Percentiles rank a stretch among this genome's conserved stretches.
phyloP scores from a whole-genome alignment of 2,888 invertebrate genomes.

The Muschampia plurimacula region DNA sequence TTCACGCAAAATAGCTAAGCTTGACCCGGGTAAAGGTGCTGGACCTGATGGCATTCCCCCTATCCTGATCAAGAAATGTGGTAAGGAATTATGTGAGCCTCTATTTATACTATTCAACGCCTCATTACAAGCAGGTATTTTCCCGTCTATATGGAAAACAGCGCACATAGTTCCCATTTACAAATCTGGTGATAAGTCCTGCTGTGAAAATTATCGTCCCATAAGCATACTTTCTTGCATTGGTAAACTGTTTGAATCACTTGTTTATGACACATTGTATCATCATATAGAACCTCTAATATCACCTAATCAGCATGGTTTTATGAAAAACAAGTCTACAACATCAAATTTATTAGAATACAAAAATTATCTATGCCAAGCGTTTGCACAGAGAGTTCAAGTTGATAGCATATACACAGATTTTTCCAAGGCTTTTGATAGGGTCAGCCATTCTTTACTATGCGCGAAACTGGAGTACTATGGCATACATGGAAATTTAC shows the following conservation, averaged over 20 bases:
- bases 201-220: not conserved
- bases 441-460: not conserved
- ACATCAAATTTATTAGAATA: not conserved
- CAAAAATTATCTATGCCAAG: not conserved
- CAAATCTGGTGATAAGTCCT: not conserved
- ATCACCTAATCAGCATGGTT: not conserved
- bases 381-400: not conserved
- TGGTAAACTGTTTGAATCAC: not conserved
- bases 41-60: not conserved
- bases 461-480: not conserved
- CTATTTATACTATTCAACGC: not conserved
- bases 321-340: not conserved
- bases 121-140: slow-evolving; percentile 5
- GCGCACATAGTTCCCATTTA: not conserved
- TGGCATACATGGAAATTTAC: not conserved
- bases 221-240: not conserved
- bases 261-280: not conserved
- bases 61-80: not conserved
- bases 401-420: slow-evolving; percentile 4
- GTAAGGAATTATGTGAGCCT: not conserved
- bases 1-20: not conserved
- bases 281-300: not conserved
- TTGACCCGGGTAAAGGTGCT: not conserved
- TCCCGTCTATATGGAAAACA: not conserved
- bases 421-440: slow-evolving; percentile 1